Base-by-base conservation (phyloP, 2,113 vertebrate species). In the Ammodramus savannarum region DNA sequence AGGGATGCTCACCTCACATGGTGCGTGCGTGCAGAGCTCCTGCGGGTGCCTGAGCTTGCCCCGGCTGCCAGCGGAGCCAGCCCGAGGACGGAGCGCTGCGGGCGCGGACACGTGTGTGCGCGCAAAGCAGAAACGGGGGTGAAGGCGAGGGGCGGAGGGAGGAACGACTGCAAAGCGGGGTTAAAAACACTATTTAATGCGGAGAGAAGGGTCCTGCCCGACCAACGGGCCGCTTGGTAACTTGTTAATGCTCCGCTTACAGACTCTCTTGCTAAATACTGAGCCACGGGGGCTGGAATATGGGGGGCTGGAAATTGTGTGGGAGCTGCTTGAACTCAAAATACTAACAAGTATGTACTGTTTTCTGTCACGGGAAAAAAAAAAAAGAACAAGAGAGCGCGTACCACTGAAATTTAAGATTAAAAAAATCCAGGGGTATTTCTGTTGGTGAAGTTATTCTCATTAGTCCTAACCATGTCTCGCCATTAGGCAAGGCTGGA, bases 401-500 rank as follows among this genome's bases (percentile, higher is more conserved):
- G 68, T 43, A 72, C 26, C 26, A 69, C 23, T 85, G 59, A 87
- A 90, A 85, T 86, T 84, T 89, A 80, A 94, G 79, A 94, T 85
- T 72, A 96, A 82, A 34, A 90, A 66, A 89, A 89, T 67, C 69
- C 79, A 66, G 67, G 48, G 51, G 25, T 85, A 58, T 81, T 86
- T 89, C 57, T 87, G 44, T 65, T 87, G 75, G 69, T 90, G 81
- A 95, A 89, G 63, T 95, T 88, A 67, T 83, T 95, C 91, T 95
- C 90, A 83, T 95, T 95, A 98, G 94, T 72, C 85, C 90, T 85
- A 97, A 94, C 85, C 96, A 94, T 79, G 93, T 75, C 85, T 97
- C 87, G 71, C 97, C 97, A 98, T 98, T 98, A 98, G 97, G 96
- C 94, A 93, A 96, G 96, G 96, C 95, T 97, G 94, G 76, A 98